A percentile compares a stretch with the other conserved stretches of the same genome.
phyloP scores from a whole-genome alignment of 2,113 vertebrate genomes.

The Nettapus auritus region DNA sequence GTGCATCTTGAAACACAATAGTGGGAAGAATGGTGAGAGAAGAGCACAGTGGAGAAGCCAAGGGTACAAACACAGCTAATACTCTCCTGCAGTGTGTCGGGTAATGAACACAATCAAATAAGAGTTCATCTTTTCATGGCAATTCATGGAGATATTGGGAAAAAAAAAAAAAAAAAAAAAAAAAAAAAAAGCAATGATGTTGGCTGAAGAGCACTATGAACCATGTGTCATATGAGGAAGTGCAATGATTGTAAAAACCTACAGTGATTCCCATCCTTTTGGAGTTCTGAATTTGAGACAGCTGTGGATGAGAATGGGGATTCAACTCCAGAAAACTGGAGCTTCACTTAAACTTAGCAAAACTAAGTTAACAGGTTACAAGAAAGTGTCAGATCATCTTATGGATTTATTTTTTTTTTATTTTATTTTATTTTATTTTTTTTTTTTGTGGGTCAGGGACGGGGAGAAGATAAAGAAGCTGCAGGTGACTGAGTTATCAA shows the following conservation, averaged over 20 bases:
- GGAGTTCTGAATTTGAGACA: not conserved
- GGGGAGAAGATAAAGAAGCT: not conserved
- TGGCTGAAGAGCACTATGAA: not conserved
- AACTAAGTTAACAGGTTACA: not conserved
- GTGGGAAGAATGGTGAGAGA: not conserved
- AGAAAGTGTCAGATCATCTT: rapidly evolving
- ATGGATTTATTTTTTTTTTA: not conserved
- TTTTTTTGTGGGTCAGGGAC: not conserved
- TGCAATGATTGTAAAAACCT: not conserved
- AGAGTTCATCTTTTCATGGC: not conserved
- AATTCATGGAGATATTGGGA: not conserved
- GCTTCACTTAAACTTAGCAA: not conserved
- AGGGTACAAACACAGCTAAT: not conserved
- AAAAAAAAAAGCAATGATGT: not conserved
- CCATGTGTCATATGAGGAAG: rapidly evolving
- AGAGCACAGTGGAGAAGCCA: not conserved
- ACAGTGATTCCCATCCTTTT: rapidly evolving
- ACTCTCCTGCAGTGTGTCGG: not conserved
- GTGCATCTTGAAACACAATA: rapidly evolving
- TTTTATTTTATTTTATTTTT: too few species aligned
- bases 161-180: not conserved
- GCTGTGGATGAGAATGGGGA: too few species aligned
- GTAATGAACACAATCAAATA: not conserved
- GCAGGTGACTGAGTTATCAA: not conserved
- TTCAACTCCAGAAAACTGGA: not conserved